Base-by-base conservation (phyloP, 37 sponge, comb jelly and placozoan species). In the Hexactinellida sp. region DNA sequence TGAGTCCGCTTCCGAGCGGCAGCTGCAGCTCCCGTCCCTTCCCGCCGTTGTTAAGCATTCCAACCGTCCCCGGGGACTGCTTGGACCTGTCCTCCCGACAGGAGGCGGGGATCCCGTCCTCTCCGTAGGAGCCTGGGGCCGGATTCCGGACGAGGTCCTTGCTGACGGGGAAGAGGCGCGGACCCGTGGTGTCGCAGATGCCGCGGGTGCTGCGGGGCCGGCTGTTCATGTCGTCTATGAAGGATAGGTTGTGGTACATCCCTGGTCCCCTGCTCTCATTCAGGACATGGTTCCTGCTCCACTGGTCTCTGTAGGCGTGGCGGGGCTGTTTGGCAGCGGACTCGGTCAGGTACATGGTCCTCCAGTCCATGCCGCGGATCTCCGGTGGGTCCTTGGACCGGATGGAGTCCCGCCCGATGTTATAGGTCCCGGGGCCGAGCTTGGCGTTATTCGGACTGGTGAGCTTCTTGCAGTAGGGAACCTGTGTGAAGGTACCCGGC, bases 401-500 rank as follows among this genome's bases (percentile, higher is more conserved):
- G 87, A 97, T 95, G 37, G 83, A 88, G 38, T 95, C 94, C 3
- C 52, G 51, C 0, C 91, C 93, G 23, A 95, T 84, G 24, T 84
- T 85, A 88, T 97, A 95, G 0, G 94, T 89, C 1, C 95, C 95
- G 35, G 98, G 98, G 23, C 95, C 98, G 16, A 95, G 90, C 37
- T 84, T 76, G 71, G 39, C 71, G 5, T 38, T 63, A 7, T 63
- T 63, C 19, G 76, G 76, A 28, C 76, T 63, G 36, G 88, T 97
- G 38, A 92, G 82, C 71, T 91, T 92, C 89, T 92, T 93, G 89
- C 94, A 93, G 88, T 97, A 97, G 36, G 95, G 90, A n/a, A 92
- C 91, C 84, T 97, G 89, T 0, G 96, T 95, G 88, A 90, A 97
- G 10, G 98, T 93, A 0, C 98, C 98, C 0, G 98, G 98, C 84